Conservation (phyloP, 1,140 invertebrate species). For the Ruditapes philippinarum region DNA sequence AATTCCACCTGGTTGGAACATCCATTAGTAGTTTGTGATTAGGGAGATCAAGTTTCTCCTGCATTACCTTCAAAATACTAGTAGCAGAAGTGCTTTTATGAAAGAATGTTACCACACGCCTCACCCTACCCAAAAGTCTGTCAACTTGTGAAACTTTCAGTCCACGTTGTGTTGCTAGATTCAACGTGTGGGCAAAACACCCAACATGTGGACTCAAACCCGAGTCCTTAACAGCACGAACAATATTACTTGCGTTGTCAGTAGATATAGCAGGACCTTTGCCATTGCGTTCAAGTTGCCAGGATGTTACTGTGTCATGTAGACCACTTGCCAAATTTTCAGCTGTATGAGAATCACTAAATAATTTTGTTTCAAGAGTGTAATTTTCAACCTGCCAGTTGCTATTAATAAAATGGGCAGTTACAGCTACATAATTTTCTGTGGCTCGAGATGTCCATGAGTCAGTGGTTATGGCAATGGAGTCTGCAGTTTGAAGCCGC, state of each 20-base stretch:
- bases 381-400: constrained; percentile 20
- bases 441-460: constrained; percentile 37
- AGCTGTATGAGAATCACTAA: constrained; percentile 30
- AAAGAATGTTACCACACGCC: constrained; percentile 25
- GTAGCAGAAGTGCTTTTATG: constrained; percentile 27
- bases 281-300: constrained; percentile 9
- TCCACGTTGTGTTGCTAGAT: constrained; percentile 19
- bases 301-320: background rate
- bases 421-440: constrained; percentile 47
- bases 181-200: constrained; percentile 39
- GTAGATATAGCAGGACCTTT: constrained; percentile 22
- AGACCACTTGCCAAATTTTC: background rate
- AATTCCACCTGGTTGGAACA: constrained; percentile 46
- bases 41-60: background rate
- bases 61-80: background rate
- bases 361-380: constrained; percentile 26
- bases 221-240: constrained; percentile 23
- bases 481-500: background rate
- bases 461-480: constrained; percentile 26
- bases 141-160: constrained; percentile 9
- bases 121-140: constrained; percentile 29
- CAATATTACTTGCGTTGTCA: constrained; percentile 61
- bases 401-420: constrained; percentile 36
- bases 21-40: constrained; percentile 36
- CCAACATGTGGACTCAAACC: constrained; percentile 37